Evolutionary conservation across 1,140 invertebrate species (phyloP).

Genomic region (Zaprionus capensis): DNA sequence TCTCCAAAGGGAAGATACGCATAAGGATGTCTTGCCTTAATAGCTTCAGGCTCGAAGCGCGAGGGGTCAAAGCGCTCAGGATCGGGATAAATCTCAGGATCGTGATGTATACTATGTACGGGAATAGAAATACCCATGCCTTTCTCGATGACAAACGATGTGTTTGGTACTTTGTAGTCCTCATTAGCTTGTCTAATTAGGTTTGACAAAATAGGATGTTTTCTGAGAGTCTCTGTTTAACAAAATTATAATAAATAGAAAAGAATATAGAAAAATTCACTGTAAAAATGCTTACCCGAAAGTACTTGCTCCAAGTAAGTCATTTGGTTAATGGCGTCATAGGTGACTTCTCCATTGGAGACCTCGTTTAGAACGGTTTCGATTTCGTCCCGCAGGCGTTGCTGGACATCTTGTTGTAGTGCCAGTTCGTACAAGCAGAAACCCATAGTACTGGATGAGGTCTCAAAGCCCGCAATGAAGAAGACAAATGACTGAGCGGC

Average conservation of each 20-base stretch:
- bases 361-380: slow-evolving; percentile 45
- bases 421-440: slow-evolving; percentile 84
- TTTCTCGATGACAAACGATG: slow-evolving; percentile 83
- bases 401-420: slow-evolving; percentile 84
- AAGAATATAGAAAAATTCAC: neutral
- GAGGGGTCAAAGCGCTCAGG: slow-evolving; percentile 87
- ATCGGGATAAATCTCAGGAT: slow-evolving; percentile 86
- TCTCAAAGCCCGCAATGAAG: slow-evolving; percentile 80
- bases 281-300: slow-evolving; percentile 66
- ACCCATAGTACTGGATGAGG: slow-evolving; percentile 83
- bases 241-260: neutral
- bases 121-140: slow-evolving; percentile 86
- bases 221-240: slow-evolving; percentile 84
- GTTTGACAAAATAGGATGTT: slow-evolving; percentile 84
- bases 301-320: slow-evolving; percentile 75
- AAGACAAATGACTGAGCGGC: slow-evolving; percentile 77
- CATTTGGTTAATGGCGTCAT: slow-evolving; percentile 77
- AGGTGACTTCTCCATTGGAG: slow-evolving; percentile 63
- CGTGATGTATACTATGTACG: slow-evolving; percentile 86
- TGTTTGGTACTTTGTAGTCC: slow-evolving; percentile 85
- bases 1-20: slow-evolving; percentile 89
- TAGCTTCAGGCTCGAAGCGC: slow-evolving; percentile 85
- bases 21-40: slow-evolving; percentile 84
- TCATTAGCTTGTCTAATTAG: slow-evolving; percentile 84
- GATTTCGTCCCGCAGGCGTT: slow-evolving; percentile 85